A percentile compares a stretch with the other conserved stretches of the same genome.
Conservation (phyloP, 2,888 invertebrate species). For the Smittia sp. region DNA sequence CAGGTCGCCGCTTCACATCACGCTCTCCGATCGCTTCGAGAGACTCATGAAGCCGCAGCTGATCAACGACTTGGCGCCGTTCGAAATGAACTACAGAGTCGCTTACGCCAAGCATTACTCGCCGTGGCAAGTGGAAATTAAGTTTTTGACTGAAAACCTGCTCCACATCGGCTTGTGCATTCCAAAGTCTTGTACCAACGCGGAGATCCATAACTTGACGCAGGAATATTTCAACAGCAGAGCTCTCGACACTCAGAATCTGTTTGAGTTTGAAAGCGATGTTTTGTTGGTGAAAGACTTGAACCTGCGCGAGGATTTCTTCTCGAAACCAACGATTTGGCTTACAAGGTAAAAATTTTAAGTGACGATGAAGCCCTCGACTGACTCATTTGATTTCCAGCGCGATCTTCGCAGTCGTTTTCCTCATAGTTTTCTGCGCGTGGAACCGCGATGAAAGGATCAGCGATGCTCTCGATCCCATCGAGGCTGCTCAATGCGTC, state of each 20-base stretch:
- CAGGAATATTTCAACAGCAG: slow-evolving; percentile 48
- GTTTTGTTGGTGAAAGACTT: slow-evolving; percentile 52
- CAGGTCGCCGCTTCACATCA: slow-evolving; percentile 49
- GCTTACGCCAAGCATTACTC: slow-evolving; percentile 53
- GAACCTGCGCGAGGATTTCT: slow-evolving; percentile 48
- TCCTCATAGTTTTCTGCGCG: slow-evolving; percentile 11
- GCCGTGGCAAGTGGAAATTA: slow-evolving; percentile 54
- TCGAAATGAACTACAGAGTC: slow-evolving; percentile 53
- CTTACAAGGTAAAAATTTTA: slow-evolving; percentile 45
- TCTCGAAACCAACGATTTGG: slow-evolving; percentile 49
- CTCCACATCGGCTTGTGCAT: slow-evolving; percentile 58
- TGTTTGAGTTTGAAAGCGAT: slow-evolving; percentile 50
- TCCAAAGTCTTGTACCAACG: slow-evolving; percentile 54
- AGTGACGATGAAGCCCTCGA: not conserved
- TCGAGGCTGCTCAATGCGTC: slow-evolving; percentile 24
- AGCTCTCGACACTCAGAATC: slow-evolving; percentile 49
- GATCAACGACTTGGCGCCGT: slow-evolving; percentile 50
- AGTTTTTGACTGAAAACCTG: slow-evolving; percentile 54
- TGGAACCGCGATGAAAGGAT: slow-evolving; percentile 35
- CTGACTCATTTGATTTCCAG: not conserved
- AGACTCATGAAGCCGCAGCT: slow-evolving; percentile 52
- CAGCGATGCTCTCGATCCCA: slow-evolving; percentile 17
- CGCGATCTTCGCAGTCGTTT: not conserved
- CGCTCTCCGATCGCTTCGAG: slow-evolving; percentile 50
- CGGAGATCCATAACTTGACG: slow-evolving; percentile 51